Evolutionary conservation across 2,888 invertebrate species (phyloP), one percentile per base, ranked within the genome.

Genomic region (Drosophila demipolita): DNA sequence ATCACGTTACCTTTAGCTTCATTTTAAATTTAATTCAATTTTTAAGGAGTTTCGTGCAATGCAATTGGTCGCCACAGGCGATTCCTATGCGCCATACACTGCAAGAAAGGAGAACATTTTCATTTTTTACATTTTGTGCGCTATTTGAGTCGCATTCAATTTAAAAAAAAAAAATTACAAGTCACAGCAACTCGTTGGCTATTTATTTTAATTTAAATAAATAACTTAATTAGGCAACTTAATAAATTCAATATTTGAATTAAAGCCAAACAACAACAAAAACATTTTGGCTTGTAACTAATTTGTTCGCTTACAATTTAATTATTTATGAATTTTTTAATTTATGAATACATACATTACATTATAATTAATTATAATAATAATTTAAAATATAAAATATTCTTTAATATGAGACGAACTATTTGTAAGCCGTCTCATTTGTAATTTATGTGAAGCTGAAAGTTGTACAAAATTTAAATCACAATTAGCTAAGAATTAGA

Each of bases 1-100:
- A 62, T 54, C 61, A 61, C 57, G 54, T 23, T 35, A 26, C 49
- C 42, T 74, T 53, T 64, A n/a, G 54, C 54, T 62, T 42, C 33
- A 61, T 57, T 54, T 73, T 26, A 23, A 57, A 29, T 53, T 62
- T 8, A 55, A 38, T 64, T 57, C 9, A 58, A 49, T 63, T 69
- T 50, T 45, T 20, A 4, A 59, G 20, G 23, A 20, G 52, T 33
- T 23, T n/a, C 33, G 12, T 15, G 59, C 55, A 55, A 40, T 15
- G 59, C 55, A 57, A 57, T 40, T 40, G 55, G 8, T 32, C 49
- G n/a, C 60, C 49, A 38, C 60, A 29, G 49, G 60, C n/a, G 60
- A 49, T 60, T 60, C 49, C 60, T 48, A 12, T 33, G 26, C 17
- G 15, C 29, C 9, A 12, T 62, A 55, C 33, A 29, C 55, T 67